These are phyloP conservation scores for Myxocyprinus asiaticus DNA, from an alignment of 2,113 vertebrate species.

Conservation along the genomic window DNA sequence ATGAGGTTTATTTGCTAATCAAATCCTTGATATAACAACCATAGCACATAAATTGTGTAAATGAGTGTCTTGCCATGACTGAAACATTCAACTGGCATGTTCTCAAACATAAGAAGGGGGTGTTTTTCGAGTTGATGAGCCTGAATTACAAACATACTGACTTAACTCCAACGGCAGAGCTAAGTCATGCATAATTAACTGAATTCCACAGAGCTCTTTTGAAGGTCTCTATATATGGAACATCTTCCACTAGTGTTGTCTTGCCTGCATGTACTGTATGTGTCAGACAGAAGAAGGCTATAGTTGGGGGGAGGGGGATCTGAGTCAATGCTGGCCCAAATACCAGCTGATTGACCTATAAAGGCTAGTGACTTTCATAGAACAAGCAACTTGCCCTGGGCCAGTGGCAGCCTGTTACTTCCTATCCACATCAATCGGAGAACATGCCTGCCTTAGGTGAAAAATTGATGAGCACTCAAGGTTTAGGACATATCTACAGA, in stretches of 20 bases:
- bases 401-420: slow-evolving; percentile 52
- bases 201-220: slow-evolving; percentile 42
- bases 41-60: too few species aligned
- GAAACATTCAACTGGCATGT: too few species aligned
- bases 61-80: too few species aligned
- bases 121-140: slow-evolving; percentile 21
- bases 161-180: slow-evolving; percentile 43
- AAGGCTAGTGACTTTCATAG: slow-evolving; percentile 63
- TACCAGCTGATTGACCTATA: slow-evolving; percentile 63
- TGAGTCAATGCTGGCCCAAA: slow-evolving; percentile 59
- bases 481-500: background rate
- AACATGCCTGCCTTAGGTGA: slow-evolving; percentile 3
- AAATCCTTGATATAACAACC: too few species aligned
- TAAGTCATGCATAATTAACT: slow-evolving; percentile 54
- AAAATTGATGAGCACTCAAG: slow-evolving; percentile 9
- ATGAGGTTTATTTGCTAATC: too few species aligned
- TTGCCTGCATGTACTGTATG: slow-evolving; percentile 34
- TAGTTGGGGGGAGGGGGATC: background rate
- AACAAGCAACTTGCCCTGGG: slow-evolving; percentile 50
- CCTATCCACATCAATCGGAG: slow-evolving; percentile 49
- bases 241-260: slow-evolving; percentile 36
- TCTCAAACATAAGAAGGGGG: too few species aligned
- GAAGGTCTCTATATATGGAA: slow-evolving; percentile 40
- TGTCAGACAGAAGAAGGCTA: background rate
- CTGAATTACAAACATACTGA: slow-evolving; percentile 56